These are phyloP conservation scores for Limnephilus rhombicus DNA, from an alignment of 2,888 invertebrate species.

Conservation along the genomic window DNA sequence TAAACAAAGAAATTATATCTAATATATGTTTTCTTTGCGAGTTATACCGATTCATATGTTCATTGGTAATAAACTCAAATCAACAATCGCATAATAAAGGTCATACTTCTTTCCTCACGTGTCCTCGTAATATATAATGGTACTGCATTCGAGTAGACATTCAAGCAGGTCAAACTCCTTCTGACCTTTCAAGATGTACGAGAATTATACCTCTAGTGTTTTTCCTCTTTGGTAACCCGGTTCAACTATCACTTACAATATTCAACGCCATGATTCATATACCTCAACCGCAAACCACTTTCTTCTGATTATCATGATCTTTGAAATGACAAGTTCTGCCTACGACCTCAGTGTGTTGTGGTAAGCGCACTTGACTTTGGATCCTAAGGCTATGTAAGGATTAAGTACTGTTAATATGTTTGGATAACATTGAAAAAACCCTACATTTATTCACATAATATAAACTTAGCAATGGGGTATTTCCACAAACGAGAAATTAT, in stretches of 20 bases:
- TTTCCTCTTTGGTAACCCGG: too few relatives aligned
- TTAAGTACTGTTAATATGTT: too few relatives aligned
- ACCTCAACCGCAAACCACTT: not conserved
- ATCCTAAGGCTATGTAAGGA: too few relatives aligned
- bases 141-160: not conserved
- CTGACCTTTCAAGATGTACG: not conserved
- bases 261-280: not conserved
- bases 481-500: too few relatives aligned
- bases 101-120: not conserved
- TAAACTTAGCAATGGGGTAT: too few relatives aligned
- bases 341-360: not conserved
- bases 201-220: too few relatives aligned
- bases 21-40: too few relatives aligned
- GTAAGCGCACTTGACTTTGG: not conserved
- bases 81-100: not conserved
- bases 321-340: not conserved
- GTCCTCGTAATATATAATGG: not conserved
- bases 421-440: too few relatives aligned
- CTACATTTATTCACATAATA: too few relatives aligned
- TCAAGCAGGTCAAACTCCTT: not conserved
- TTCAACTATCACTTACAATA: not conserved
- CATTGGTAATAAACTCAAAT: not conserved
- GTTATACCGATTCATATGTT: too few relatives aligned
- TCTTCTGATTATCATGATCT: not conserved
- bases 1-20: too few relatives aligned